Conservation (phyloP, 2,113 vertebrate genomes). For the Tyrannus savana region DNA sequence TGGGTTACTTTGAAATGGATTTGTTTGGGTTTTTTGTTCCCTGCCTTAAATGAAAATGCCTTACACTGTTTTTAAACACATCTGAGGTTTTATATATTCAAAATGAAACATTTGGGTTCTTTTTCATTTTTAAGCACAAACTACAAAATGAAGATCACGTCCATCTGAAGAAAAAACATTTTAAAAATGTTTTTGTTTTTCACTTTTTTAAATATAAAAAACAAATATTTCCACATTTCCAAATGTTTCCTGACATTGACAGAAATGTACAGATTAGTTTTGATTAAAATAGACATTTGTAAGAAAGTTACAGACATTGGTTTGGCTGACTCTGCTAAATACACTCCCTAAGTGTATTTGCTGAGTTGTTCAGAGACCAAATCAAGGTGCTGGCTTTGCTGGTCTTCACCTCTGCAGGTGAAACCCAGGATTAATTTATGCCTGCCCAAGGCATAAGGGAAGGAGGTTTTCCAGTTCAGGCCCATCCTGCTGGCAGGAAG, state of each 20-base stretch:
- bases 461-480: background rate
- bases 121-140: background rate
- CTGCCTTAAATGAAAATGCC: background rate
- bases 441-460: background rate
- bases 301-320: background rate
- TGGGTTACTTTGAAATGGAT: conserved; percentile 22
- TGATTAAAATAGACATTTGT: background rate
- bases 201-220: background rate
- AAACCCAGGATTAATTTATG: background rate
- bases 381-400: background rate
- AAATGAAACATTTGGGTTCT: background rate
- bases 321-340: background rate
- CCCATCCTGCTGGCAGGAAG: background rate
- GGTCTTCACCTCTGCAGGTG: background rate
- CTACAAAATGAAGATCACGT: background rate
- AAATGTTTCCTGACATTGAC: background rate
- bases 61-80: conserved; percentile 4
- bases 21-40: conserved; percentile 4
- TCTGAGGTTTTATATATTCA: background rate
- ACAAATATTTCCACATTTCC: background rate
- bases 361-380: background rate
- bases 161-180: background rate
- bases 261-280: background rate
- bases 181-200: background rate
- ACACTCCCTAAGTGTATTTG: background rate